phyloP scores from a whole-genome alignment of 2,113 vertebrate genomes.

The Steatornis caripensis region DNA sequence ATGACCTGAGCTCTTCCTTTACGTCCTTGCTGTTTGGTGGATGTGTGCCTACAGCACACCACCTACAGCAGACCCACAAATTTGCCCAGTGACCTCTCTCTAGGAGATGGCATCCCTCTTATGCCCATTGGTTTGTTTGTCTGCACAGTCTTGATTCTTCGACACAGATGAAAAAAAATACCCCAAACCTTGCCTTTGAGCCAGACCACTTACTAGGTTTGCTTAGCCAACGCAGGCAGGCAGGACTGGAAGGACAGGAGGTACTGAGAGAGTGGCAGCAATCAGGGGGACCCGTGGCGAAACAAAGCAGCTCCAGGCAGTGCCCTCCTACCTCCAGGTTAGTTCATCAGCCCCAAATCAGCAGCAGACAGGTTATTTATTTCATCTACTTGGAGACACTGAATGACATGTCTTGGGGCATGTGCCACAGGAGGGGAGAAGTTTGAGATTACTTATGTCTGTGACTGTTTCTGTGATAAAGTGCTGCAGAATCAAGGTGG shows the following conservation, averaged over 20 bases:
- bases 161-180: not conserved
- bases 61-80: not conserved
- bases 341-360: not conserved
- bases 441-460: not conserved
- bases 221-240: not conserved
- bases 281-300: not conserved
- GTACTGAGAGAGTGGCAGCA: not conserved
- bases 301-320: not conserved
- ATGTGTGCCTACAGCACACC: accelerated
- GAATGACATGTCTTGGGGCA: not conserved
- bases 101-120: not conserved
- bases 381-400: not conserved
- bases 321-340: not conserved
- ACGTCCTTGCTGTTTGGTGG: accelerated
- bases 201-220: not conserved
- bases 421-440: not conserved
- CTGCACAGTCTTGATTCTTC: not conserved
- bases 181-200: not conserved
- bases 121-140: not conserved
- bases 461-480: not conserved
- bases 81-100: not conserved
- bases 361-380: not conserved
- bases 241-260: not conserved
- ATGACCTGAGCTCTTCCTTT: not conserved
- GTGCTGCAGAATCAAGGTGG: not conserved